Evolutionary conservation across 2,797 vertebrate genomes (phyloP), one percentile per base, ranked within the genome.

Genomic region (Phoeniculus purpureus): DNA sequence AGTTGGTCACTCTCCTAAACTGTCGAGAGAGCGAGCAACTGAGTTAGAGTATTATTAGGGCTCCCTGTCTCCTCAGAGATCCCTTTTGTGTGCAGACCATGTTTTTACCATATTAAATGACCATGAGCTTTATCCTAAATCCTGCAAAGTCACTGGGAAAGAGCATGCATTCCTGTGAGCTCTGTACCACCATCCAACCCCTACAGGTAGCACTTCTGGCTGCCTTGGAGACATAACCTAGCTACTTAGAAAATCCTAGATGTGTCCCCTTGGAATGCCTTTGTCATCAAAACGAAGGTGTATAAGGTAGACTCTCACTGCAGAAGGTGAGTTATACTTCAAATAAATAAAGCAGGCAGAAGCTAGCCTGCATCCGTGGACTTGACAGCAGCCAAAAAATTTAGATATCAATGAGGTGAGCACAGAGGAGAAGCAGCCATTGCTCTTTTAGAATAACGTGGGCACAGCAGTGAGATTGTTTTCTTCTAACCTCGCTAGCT

Each of bases 1-100:
- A 21, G 8, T 8, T 22, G 1, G 1, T 18, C 0, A 0, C 12
- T 22, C 23, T 25, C 25, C 10, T 22, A 16, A 5, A 21, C 9
- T 37, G 15, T 11, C 7, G 2, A 48, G 26, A 20, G 20, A 75
- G n/a, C 8, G 37, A 37, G 37, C 19, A 80, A 14, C 2, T 3
- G 1, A 62, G 4, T 54, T 19, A 50, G 12, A 7, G 11, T 71
- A 13, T 45, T 84, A n/a, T 9, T 45, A 27, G 23, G 9, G 4
- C 1, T 84, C 1, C 12, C 15, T 67, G 8, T 32, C 26, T 52
- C 25, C 25, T 71, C 1, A 0, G 14, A 27, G 9, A 6, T 71
- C 26, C 11, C 48, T 80, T 55, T 45, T 43, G 4, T 22, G 10
- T 67, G 60, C 25, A 51, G 15, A 29, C 3, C 4, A 52, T 15